These are phyloP conservation scores for Lanistes nyassanus DNA, from an alignment of 1,140 invertebrate species.

Conservation along the genomic window DNA sequence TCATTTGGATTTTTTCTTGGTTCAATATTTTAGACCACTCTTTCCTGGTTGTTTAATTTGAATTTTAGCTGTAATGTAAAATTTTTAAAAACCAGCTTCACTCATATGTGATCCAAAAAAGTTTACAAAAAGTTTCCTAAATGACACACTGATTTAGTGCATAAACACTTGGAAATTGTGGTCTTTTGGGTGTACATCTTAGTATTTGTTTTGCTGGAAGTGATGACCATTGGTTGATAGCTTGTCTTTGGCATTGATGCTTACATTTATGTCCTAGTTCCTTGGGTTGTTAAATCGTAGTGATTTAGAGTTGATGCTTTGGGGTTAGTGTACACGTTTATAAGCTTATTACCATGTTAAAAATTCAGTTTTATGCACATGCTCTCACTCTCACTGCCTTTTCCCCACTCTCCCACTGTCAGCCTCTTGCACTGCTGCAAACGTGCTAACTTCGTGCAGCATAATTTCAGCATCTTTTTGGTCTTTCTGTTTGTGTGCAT, in stretches of 20 bases:
- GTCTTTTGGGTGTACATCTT: no score
- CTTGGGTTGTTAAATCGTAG: conserved; percentile 10
- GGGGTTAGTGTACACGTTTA: background rate
- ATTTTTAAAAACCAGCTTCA: background rate
- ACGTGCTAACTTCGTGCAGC: background rate
- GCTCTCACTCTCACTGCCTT: background rate
- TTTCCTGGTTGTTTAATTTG: background rate
- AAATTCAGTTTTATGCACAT: background rate
- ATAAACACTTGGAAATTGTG: no score
- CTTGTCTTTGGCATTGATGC: background rate
- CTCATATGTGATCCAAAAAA: background rate
- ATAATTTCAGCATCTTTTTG: no score
- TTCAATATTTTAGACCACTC: background rate
- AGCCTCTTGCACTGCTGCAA: background rate
- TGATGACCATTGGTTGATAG: no score
- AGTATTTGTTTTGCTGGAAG: no score
- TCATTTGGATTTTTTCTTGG: background rate
- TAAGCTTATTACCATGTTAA: background rate
- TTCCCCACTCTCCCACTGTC: conserved; percentile 1
- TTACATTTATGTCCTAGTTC: background rate
- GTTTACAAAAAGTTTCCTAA: no score
- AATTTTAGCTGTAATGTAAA: background rate
- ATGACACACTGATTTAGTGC: no score
- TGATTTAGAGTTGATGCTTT: conserved; percentile 4
- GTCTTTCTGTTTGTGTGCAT: background rate